phyloP scores from a whole-genome alignment of 2,888 invertebrate genomes.

The Amiota minor region DNA sequence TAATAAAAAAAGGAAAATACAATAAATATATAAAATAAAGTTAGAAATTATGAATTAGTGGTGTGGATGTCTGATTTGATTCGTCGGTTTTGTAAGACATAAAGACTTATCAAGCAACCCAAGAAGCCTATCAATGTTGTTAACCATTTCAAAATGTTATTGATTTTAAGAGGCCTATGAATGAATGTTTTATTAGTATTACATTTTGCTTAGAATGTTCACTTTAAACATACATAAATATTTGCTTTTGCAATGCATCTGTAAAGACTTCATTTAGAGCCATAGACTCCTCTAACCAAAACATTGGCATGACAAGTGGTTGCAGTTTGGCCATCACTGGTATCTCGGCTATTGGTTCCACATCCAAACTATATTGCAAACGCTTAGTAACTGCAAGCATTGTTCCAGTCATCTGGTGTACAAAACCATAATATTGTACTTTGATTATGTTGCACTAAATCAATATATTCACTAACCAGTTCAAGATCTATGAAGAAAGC shows the following conservation, averaged over 20 bases:
- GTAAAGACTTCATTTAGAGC: slow-evolving; percentile 51
- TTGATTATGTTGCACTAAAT: neutral
- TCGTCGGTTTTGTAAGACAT: slow-evolving; percentile 40
- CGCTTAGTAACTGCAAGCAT: slow-evolving; percentile 82
- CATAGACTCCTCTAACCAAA: slow-evolving; percentile 85
- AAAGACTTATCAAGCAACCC: slow-evolving; percentile 42
- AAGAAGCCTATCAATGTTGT: slow-evolving; percentile 47
- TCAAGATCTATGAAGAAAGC: slow-evolving; percentile 85
- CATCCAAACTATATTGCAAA: slow-evolving; percentile 81
- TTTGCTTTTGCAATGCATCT: slow-evolving; percentile 49
- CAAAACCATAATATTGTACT: neutral
- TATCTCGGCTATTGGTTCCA: slow-evolving; percentile 78
- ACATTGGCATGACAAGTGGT: slow-evolving; percentile 79
- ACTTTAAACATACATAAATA: slow-evolving; percentile 52
- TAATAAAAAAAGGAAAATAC: too few species aligned
- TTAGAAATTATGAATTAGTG: too few species aligned
- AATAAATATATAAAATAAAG: too few species aligned
- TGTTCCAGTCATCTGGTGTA: slow-evolving; percentile 75
- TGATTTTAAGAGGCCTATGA: slow-evolving; percentile 48
- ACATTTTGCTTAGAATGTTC: neutral
- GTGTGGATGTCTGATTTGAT: neutral
- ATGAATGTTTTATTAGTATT: neutral
- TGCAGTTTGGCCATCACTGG: slow-evolving; percentile 79
- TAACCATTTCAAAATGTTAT: slow-evolving; percentile 53
- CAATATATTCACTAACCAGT: slow-evolving; percentile 75